Conservation (phyloP, 2,113 vertebrate species). For the Bostrychus sinensis region DNA sequence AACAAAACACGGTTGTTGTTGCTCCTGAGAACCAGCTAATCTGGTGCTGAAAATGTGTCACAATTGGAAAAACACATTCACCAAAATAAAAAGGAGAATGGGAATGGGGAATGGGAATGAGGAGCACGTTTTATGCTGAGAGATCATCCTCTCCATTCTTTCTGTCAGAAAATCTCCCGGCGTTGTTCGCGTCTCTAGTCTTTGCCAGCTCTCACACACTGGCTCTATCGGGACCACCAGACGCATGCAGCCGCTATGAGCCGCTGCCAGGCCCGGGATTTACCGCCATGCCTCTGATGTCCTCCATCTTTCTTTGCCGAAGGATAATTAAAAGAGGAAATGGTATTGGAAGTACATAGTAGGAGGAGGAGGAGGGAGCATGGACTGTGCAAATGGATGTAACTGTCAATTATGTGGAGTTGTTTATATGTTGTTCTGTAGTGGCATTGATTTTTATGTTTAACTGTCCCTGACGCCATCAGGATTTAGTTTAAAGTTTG, state of each 20-base stretch:
- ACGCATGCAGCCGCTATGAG: conserved; percentile 76
- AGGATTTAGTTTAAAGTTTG: conserved; percentile 70
- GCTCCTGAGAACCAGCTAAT: conserved; percentile 74
- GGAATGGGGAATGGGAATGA: conserved; percentile 68
- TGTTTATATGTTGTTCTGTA: conserved; percentile 61
- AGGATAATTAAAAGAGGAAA: conserved; percentile 84
- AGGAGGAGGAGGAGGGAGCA: conserved; percentile 63
- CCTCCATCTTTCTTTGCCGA: conserved; percentile 75
- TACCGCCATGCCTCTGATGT: conserved; percentile 81
- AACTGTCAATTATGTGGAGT: conserved; percentile 79
- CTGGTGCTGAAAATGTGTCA: conserved; percentile 74
- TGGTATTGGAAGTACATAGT: conserved; percentile 77
- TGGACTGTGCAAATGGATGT: conserved; percentile 73
- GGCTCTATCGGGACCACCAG: conserved; percentile 82
- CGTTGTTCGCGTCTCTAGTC: conserved; percentile 70
- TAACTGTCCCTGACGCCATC: conserved; percentile 40
- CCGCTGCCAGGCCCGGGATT: conserved; percentile 80
- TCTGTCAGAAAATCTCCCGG: conserved; percentile 74
- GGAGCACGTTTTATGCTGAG: conserved; percentile 71
- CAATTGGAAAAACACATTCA: conserved; percentile 60
- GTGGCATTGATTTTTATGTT: conserved; percentile 49
- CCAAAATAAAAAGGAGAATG: conserved; percentile 70
- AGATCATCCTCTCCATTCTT: conserved; percentile 80
- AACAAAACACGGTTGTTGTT: conserved; percentile 61
- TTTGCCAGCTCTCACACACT: conserved; percentile 72